Evolutionary conservation across 1,140 invertebrate species (phyloP).

Genomic region (Ceratina calcarata): DNA sequence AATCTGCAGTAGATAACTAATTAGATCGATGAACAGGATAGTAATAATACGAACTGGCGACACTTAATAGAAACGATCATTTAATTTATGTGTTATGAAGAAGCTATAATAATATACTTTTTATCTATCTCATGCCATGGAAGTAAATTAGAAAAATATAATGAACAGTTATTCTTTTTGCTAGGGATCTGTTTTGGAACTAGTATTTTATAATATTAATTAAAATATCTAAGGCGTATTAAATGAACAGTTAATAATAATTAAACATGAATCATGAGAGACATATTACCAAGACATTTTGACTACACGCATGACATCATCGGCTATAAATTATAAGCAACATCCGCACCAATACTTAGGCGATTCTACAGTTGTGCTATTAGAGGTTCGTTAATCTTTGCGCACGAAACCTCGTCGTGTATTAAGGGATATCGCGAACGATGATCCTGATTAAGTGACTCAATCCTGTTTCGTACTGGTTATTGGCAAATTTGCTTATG

Average conservation of each 20-base stretch:
- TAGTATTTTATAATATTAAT: neutral
- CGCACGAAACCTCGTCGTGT: neutral
- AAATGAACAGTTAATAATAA: no score
- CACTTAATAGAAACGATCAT: slow-evolving; percentile 20
- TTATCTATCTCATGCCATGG: neutral
- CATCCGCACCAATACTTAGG: slow-evolving; percentile 67
- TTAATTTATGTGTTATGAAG: slow-evolving; percentile 24
- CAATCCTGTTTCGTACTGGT: neutral
- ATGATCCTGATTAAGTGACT: slow-evolving; percentile 38
- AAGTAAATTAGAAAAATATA: neutral
- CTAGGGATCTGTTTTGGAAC: neutral
- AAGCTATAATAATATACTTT: neutral
- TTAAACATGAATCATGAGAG: neutral
- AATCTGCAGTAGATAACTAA: slow-evolving; percentile 36
- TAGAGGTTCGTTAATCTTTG: slow-evolving; percentile 52
- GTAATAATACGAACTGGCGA: neutral
- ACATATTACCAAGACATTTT: neutral
- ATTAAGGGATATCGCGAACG: slow-evolving; percentile 47
- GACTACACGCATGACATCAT: slow-evolving; percentile 2
- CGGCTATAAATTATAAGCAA: slow-evolving; percentile 77
- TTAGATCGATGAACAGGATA: slow-evolving; percentile 36
- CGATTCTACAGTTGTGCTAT: slow-evolving; percentile 66
- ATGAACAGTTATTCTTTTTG: neutral
- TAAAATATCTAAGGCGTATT: neutral
- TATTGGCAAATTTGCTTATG: neutral